Conservation (phyloP, 2,113 vertebrate species). For the Chamaea fasciata region DNA sequence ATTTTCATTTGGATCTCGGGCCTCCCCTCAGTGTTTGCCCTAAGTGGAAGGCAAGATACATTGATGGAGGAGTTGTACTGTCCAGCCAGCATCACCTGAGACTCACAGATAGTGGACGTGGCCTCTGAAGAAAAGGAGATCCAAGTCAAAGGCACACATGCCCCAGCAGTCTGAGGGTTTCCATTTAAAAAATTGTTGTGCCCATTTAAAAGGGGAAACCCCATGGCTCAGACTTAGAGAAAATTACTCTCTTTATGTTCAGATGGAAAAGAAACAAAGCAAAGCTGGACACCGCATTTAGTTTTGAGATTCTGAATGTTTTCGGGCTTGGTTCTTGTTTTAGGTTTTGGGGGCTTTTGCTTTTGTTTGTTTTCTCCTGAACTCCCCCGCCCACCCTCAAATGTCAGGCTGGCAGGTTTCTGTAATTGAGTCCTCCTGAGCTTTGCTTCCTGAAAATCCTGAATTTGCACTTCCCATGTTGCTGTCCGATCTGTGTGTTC, state of each 20-base stretch:
- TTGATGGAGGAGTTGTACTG: not conserved
- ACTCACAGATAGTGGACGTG: not conserved
- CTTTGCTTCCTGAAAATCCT: conserved; percentile 29
- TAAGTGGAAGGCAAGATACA: not conserved
- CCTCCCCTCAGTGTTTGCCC: not conserved
- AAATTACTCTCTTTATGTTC: not conserved
- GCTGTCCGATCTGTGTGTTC: not conserved
- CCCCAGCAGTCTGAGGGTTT: not conserved
- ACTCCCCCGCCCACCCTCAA: conserved; percentile 44
- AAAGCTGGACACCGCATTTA: not conserved
- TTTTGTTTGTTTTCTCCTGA: conserved; percentile 42
- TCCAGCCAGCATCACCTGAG: not conserved
- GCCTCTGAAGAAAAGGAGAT: not conserved
- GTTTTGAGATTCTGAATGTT: conserved; percentile 7
- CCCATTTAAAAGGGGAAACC: not conserved
- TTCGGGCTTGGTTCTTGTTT: conserved; percentile 58
- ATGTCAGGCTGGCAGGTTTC: conserved; percentile 47
- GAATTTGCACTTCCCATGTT: not conserved
- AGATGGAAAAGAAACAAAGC: conserved; percentile 14
- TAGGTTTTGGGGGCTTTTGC: conserved; percentile 23
- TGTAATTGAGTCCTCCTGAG: conserved; percentile 30
- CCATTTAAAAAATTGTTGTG: not conserved
- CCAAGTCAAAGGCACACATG: not conserved
- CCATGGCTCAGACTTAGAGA: not conserved
- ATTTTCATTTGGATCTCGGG: not conserved